Base-by-base conservation (phyloP, 64 coral and sea anemone genomes). In the Astreopora myriophthalma region DNA sequence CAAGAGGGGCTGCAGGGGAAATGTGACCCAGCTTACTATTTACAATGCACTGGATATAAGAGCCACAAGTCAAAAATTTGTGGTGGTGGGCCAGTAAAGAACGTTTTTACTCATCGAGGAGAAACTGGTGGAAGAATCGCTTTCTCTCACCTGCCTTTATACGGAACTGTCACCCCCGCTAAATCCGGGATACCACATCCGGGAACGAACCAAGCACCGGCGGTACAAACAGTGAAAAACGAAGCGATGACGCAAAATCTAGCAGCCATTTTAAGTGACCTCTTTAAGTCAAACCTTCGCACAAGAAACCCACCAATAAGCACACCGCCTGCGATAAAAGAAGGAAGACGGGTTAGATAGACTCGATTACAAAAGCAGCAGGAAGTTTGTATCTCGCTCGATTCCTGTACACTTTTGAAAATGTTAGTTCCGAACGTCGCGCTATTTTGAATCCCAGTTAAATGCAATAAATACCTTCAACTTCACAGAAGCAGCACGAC, bases 201-300 rank as follows among this genome's bases (percentile, higher is more conserved):
- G 5, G 94, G 90, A 32, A 99, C 76, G 11, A 99, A 95, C 89
- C 94, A 99, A 20, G 93, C 79, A 6, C 39, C 39, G 0, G 64
- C 62, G 38, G 86, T 87, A 12, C 82, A 3, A 0, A 95, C 8
- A 5, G 83, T 85, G 14, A 98, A 64, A 35, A 65, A 33, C 26
- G 87, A 72, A 67, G 87, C 72, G 2, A 98, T 80, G n/a, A 81
- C 86, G 51, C 86, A 90, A 19, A 98, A 66, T 58, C 86, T 90
- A 24, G 96, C 91, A 33, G 96, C 90, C 73, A 95, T 93, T 26
- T 86, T 92, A 26, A 91, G 79, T 16, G 94, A 93, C 20, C 86
- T 92, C 79, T 88, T 93, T 20, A 98, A 80, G 80, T 96, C 89
- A 68, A 96, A 96, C 25, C 91, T 86, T 20, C 87, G 81, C 2